Evolutionary conservation across 2,797 vertebrate species (phyloP), one percentile per base, ranked within the genome.

Genomic region (Molossus molossus): DNA sequence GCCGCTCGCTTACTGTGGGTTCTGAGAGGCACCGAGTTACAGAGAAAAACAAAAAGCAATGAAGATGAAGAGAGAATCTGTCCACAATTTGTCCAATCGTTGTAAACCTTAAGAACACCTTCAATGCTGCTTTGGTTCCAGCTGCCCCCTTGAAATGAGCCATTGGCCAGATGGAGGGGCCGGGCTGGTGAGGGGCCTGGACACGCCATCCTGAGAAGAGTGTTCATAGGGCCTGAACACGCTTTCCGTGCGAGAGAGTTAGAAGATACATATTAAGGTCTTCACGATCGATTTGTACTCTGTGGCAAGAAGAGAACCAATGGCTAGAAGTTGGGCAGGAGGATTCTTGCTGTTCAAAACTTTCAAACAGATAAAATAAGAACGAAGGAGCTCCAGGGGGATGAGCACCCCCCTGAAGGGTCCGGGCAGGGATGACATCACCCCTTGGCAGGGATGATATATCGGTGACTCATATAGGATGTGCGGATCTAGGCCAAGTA

Each of bases 1-100:
- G n/a, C 23, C 80, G 3, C 29, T 87, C n/a, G 69, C 70, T 84
- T 90, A 55, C 85, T 40, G 21, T 95, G n/a, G 9, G 62, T 86
- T 69, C 73, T 86, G n/a, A 85, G 55, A 80, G 70, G 58, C 48
- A 55, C 70, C 18, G 64, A 58, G 65, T 45, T 64, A 62, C n/a
- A 7, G 9, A n/a, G n/a, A n/a, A 72, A 91, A 83, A 72, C 18
- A 20, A 64, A 60, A 84, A 25, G 37, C 58, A 80, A 76, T 29
- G 17, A 82, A 73, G 29, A 70, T 9, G 37, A 55, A 23, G 0
- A 55, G 67, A 86, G 62, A 79, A 72, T 8, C 8, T 23, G 23
- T 92, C 33, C 86, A 81, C 27, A 33, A 69, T 23, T 33, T 67
- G 4, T 14, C 21, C 57, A 37, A 33, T 64, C 62, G 92, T 67